Base-by-base conservation (phyloP, 2,888 invertebrate species). In the Pseudolycoriella hygida region DNA sequence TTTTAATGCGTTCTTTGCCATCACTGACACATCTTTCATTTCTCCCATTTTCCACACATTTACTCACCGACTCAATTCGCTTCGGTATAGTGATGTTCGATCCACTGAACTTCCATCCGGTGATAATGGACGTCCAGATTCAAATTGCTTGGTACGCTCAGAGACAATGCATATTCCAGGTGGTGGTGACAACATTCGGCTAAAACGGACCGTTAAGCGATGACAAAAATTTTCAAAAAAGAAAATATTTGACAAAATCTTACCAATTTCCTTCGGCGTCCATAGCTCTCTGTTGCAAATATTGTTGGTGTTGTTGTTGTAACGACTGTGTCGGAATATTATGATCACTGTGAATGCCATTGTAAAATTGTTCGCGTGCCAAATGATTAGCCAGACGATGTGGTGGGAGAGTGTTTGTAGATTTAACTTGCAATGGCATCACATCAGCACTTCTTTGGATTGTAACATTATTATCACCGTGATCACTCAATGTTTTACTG, bases 131-230 rank as follows among this genome's bases (percentile, higher is more conserved):
- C 72, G 70, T 2, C 75, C 76, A 12, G 70, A 71, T 55, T 84
- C 84, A 54, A 85, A 78, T 60, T 83, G 82, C 51, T 76, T 72
- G 11, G 83, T 79, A 25, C 83, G 69, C 44, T 76, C 76, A 14
- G 80, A 78, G 32, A 85, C 85, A 47, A 82, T 70, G 57, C 80
- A 79, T 40, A 79, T 65, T 53, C 69, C 70, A 41, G 39, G 50
- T 48, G 49, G 50, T 47, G 43, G 51, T 20, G 20, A 14, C 44
- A 47, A 52, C 12, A 30, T 38, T 19, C 46, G 32, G 20, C 46
- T 46, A 20, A 15, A 46, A 43, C 14, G 30, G n/a, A n/a, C n/a
- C n/a, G n/a, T n/a, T n/a, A n/a, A n/a, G n/a, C n/a, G n/a, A n/a
- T n/a, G n/a, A n/a, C n/a, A n/a, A 30, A 45, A 18, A 31, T 40